Conservation (phyloP, 2,888 invertebrate species). For the Lasioglossum morio region DNA sequence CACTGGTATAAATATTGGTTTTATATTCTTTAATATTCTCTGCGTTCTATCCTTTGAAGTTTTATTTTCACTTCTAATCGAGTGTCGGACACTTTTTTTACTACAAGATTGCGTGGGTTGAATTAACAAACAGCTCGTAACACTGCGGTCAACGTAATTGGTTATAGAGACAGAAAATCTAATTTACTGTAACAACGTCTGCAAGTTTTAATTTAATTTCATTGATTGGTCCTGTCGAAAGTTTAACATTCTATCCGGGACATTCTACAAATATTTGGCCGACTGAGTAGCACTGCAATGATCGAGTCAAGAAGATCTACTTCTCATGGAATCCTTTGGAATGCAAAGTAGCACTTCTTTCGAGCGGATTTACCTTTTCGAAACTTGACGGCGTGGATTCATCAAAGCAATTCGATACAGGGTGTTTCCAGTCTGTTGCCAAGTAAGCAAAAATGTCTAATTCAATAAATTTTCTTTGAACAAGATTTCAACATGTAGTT, state of each 20-base stretch:
- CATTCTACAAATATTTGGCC: background rate
- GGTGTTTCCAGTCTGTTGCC: background rate
- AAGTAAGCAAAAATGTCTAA: background rate
- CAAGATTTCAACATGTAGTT: too few species aligned
- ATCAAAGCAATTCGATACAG: background rate
- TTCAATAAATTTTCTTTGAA: too few species aligned
- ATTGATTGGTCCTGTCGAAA: background rate
- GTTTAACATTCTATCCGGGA: background rate
- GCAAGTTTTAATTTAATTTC: background rate
- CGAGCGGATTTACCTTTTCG: constrained; percentile 8
- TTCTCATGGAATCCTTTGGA: background rate
- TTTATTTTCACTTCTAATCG: too few species aligned
- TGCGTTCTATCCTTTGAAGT: too few species aligned
- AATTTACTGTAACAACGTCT: background rate
- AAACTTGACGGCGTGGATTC: background rate
- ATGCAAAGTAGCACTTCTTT: constrained; percentile 9
- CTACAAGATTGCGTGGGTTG: background rate
- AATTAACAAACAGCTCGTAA: background rate
- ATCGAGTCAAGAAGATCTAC: background rate
- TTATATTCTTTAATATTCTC: too few species aligned
- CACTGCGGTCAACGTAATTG: too few species aligned
- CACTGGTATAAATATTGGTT: too few species aligned
- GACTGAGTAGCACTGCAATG: background rate
- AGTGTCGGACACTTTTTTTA: too few species aligned
- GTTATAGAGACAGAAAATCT: background rate